Evolutionary conservation across 2,888 invertebrate species (phyloP), one percentile per base, ranked within the genome.

Genomic region (Hypomecis punctinalis): DNA sequence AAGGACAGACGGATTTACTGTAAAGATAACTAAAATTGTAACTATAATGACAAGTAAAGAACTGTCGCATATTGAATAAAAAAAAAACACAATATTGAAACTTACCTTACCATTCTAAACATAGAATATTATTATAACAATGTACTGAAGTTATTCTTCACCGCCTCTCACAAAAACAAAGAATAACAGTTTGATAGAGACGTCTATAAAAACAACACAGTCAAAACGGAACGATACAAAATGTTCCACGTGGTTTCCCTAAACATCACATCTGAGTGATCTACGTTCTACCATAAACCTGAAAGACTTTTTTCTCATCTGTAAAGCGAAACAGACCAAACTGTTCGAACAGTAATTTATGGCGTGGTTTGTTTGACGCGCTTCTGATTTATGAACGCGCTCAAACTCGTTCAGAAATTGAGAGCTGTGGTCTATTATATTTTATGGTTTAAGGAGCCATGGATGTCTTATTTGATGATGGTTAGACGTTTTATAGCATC

Each of bases 351-450:
- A 71, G 85, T 84, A 83, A 90, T 89, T 88, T 88, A 88, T 89
- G 78, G 76, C 80, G 76, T 73, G 78, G 79, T 73, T 79, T 80
- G 82, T 88, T 88, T 87, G 90, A 88, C 89, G 86, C 77, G 77
- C 67, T 64, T 53, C 81, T 86, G 90, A 90, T 88, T 90, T 88
- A 90, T 87, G 80, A 74, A 65, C 60, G 59, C 48, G n/a, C 67
- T 73, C 71, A 79, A 74, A 74, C 74, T 63, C 59, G 58, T 53
- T 61, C 61, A 59, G 58, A 35, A 45, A 61, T 53, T 53, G 48
- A 53, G 57, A 61, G 60, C 53, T 61, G 65, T 53, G 65, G 57
- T 61, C 56, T 57, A 66, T 57, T 61, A 53, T 49, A 57, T 61
- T 66, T 61, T 61, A 66, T 61, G 57, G 47, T 47, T 54, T 57